Evolutionary conservation across 1,140 invertebrate species (phyloP).

Genomic region (Caerostris extrusa): DNA sequence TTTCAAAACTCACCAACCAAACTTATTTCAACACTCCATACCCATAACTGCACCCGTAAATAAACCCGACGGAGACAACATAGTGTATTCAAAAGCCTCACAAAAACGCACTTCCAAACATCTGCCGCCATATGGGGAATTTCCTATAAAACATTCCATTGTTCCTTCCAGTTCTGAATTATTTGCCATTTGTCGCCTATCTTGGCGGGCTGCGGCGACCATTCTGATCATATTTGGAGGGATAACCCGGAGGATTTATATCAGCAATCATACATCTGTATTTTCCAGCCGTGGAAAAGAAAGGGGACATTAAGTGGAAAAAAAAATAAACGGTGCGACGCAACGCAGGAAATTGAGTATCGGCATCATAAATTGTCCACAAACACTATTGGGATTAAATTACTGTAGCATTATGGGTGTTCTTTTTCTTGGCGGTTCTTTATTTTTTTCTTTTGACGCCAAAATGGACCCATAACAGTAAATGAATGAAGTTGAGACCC

Average conservation of each 20-base stretch:
- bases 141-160: slow-evolving; percentile 5
- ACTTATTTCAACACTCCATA: neutral
- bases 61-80: neutral
- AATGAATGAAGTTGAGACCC: neutral
- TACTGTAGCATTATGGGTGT: slow-evolving; percentile 1
- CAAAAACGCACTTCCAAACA: neutral
- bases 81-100: neutral
- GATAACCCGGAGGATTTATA: neutral
- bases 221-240: neutral
- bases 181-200: neutral
- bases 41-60: neutral
- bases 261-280: slow-evolving; percentile 6
- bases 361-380: neutral
- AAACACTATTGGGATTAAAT: slow-evolving; percentile 16
- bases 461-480: neutral
- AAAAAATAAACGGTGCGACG: neutral
- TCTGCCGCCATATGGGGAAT: neutral
- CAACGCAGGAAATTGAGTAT: neutral
- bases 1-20: neutral
- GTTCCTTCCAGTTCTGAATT: neutral
- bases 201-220: neutral
- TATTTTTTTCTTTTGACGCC: neutral
- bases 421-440: neutral
- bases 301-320: neutral
- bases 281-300: neutral